Evolutionary conservation across 2,113 vertebrate species (phyloP), one percentile per base, ranked within the genome.

Genomic region (Ptilorrhoa leucosticta): DNA sequence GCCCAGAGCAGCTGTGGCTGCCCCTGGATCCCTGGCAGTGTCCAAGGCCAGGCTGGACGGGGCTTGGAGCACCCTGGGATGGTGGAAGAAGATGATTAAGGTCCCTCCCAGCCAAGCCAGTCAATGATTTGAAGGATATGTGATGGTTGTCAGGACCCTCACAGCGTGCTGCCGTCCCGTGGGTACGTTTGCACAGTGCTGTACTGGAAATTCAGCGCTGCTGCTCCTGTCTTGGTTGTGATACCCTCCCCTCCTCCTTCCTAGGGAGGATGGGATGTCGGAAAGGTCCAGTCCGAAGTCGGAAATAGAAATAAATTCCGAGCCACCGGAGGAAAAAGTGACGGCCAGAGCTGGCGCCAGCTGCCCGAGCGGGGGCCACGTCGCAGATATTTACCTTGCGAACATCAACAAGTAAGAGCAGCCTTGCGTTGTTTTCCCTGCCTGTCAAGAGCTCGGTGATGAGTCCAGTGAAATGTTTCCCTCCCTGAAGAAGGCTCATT

Each of bases 341-440:
- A 99, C 99, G 39, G 98, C 99, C 39, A 97, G 99, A 97, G 98
- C 98, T 83, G 99, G 98, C 47, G 98, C 99, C 93, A 98, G 98
- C 90, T 99, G 99, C 83, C 99, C 99, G 8, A 99, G 98, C 21
- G 99, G 99, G 92, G 98, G 99, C 69, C 99, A 99, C 83, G 99
- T 99, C 88, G 99, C 99, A 18, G 99, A 99, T 66, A 99, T 99
- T 97, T 99, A 99, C 97, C 98, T 99, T 94, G 99, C 99, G 87
- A 99, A 99, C 98, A 99, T 99, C 88, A 99, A 99, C 98, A 99
- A 99, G 99, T 99, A 98, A 96, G 98, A 97, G 77, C 94, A 94
- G 91, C 86, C 85, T 88, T 82, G 83, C 23, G 0, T 30, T 81
- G 7, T 70, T 86, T 31, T 31, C 48, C 26, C 58, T 48, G 16